Evolutionary conservation across 2,888 invertebrate genomes (phyloP).

Genomic region (Sphecodes monilicornis): DNA sequence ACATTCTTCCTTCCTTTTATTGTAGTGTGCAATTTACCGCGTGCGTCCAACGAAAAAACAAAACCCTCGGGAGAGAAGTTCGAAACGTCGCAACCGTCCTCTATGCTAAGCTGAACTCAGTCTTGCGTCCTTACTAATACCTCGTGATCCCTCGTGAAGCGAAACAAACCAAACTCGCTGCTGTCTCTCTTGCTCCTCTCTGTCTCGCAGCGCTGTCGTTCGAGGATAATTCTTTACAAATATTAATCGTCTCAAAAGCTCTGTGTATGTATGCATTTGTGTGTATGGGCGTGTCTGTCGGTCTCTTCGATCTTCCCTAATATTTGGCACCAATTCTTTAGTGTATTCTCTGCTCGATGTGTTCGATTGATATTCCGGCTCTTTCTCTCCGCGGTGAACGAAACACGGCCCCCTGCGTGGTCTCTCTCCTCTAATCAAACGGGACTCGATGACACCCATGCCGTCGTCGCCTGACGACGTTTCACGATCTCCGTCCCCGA

Average conservation of each 20-base stretch:
- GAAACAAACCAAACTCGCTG: not conserved
- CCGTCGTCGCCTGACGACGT: not conserved
- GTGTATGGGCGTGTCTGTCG: not conserved
- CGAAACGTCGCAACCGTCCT: not conserved
- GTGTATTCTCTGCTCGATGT: not conserved
- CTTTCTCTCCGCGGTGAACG: constrained; percentile 12
- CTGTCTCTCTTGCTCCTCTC: not conserved
- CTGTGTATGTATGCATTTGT: not conserved
- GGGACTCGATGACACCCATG: constrained; percentile 1
- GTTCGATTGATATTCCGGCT: not conserved
- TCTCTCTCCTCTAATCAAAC: constrained; percentile 2
- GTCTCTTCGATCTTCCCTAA: constrained; percentile 16
- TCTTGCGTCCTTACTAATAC: constrained; percentile 4
- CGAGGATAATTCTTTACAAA: constrained; percentile 1
- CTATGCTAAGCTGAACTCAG: constrained; percentile 11
- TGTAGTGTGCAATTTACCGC: not conserved
- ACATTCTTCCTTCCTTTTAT: not conserved
- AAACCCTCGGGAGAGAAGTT: not conserved
- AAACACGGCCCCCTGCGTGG: not conserved
- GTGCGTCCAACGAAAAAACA: not conserved
- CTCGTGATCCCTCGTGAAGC: constrained; percentile 22
- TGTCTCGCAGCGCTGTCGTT: not conserved
- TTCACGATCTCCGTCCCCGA: not conserved
- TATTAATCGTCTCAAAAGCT: constrained; percentile 23
- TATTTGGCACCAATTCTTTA: constrained; percentile 22